Base-by-base conservation (phyloP, 2,797 vertebrate species). In the Paguma larvata region DNA sequence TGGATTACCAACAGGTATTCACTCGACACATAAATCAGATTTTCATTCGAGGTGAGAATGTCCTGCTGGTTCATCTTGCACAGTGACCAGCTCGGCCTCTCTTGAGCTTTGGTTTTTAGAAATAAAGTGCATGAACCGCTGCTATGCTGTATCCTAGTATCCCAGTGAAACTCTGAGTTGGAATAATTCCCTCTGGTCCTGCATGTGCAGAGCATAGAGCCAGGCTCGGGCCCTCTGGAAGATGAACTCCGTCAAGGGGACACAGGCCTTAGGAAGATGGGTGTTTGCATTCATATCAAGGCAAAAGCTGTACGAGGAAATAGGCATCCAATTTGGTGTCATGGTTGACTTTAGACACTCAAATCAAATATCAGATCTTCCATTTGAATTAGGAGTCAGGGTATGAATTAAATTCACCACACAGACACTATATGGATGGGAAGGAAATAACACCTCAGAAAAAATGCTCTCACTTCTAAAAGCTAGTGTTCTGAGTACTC, bases 1-100 rank as follows among this genome's bases (percentile, higher is more conserved):
- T 99, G 95, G 99, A 99, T 94, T 99, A 99, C 62, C 99, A 99
- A 84, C 99, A 99, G 98, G 99, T 99, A 95, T 99, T 99, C 85
- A 99, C 98, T 1, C 99, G 99, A 9, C 99, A 99, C 97, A 99
- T 99, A 92, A 99, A 99, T 98, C 99, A 99, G 98, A 99, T 99
- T 59, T 99, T 99, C 95, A 99, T 99, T 97, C 99, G 99, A 38
- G 99, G 99, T 1, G 99, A 99, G 98, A 99, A 99, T 70, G 98
- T 99, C 48, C 97, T 99, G 97, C 99, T 99, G 96, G 99, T 99
- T 19, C 99, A 99, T 97, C 99, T 99, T n/a, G 99, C 99, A 93
- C 99, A 99, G 11, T 99, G 99, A 99, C 98, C 89, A 83, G 65
- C 97, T 93, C 88, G 62, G 93, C 92, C 95, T 97, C 91, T 0